Base-by-base conservation (phyloP, 1,140 invertebrate genomes). In the Microplitis mediator region DNA sequence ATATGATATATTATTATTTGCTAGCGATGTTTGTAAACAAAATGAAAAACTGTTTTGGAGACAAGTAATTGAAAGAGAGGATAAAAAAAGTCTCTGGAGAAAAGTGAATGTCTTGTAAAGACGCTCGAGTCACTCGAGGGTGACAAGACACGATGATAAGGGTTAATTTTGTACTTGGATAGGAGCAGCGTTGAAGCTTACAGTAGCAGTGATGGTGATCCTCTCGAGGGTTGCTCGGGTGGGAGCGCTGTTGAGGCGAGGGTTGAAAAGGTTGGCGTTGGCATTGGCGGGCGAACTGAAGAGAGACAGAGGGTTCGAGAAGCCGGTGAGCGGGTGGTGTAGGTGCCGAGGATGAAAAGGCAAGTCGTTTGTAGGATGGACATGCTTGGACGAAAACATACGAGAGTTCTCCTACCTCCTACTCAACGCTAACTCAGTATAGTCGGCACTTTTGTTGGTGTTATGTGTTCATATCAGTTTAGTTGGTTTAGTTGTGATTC, bases 161-260 rank as follows among this genome's bases (percentile, higher is more conserved):
- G 77, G 75, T 80, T 80, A 79, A 80, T 79, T 76, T 76, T 70
- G 75, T 73, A 71, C 58, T 62, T 69, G 50, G 72, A 71, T 69
- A 51, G 39, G 45, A 63, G 61, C 31, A 35, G 34, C 6, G 50
- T 71, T 71, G 6, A 64, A 64, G 9, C 69, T 71, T 56, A 71
- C 23, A 52, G 14, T 52, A 45, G 39, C 39, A 45, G 39, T 45
- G 39, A 61, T 64, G 69, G 35, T 52, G 31, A 63, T 54, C 11
- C 61, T 35, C 45, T 14, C 54, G n/a, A 34, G 60, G 5, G 6
- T 54, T 45, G 39, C 39, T 45, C 39, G 39, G 39, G 39, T 45
- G 39, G 39, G 39, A 11, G 5, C 39, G 39, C 39, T 11, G 51
- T 54, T 23, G 11, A 45, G 39, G 39, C 11, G 39, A 45, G 39